A percentile compares a stretch with the other conserved stretches of the same genome.
Evolutionary conservation across 23 tunicate genomes (phyloP).

Genomic region (Ciona savignyi): DNA sequence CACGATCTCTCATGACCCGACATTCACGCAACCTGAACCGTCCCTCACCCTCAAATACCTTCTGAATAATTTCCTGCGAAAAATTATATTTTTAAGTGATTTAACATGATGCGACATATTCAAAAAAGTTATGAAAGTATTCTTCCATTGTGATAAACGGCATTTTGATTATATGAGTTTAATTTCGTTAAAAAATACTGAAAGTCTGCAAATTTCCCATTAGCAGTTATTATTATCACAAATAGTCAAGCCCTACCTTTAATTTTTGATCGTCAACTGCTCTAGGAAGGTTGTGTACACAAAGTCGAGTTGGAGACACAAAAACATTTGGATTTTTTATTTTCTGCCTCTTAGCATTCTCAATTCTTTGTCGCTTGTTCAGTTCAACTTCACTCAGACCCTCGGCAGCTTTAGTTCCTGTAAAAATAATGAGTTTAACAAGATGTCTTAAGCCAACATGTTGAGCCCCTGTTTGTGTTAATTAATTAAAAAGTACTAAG

Average conservation of each 20-base stretch:
- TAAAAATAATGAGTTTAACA: not conserved
- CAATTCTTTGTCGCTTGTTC: conserved; percentile 72
- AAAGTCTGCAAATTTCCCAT: too few relatives aligned
- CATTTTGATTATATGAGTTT: too few relatives aligned
- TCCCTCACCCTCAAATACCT: conserved; percentile 25
- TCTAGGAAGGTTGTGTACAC: conserved; percentile 89
- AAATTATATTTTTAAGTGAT: not conserved
- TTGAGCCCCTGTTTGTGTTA: too few relatives aligned
- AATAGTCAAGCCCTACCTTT: conserved; percentile 19
- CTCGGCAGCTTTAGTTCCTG: conserved; percentile 76
- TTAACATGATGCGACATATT: too few relatives aligned
- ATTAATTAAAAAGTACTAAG: too few relatives aligned
- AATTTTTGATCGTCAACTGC: conserved; percentile 36
- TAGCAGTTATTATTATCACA: too few relatives aligned
- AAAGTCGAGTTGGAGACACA: conserved; percentile 68
- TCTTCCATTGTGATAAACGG: too few relatives aligned
- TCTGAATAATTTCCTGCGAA: conserved; percentile 26
- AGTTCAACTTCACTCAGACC: conserved; percentile 82
- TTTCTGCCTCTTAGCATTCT: conserved; percentile 67
- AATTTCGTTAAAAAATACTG: too few relatives aligned
- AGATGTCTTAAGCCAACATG: too few relatives aligned
- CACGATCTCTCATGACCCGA: conserved; percentile 71
- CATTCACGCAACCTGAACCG: conserved; percentile 29
- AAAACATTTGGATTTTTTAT: conserved; percentile 72
- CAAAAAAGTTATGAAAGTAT: too few relatives aligned